These are phyloP conservation scores for Hyles lineata DNA, from an alignment of 2,888 invertebrate species.

Conservation along the genomic window DNA sequence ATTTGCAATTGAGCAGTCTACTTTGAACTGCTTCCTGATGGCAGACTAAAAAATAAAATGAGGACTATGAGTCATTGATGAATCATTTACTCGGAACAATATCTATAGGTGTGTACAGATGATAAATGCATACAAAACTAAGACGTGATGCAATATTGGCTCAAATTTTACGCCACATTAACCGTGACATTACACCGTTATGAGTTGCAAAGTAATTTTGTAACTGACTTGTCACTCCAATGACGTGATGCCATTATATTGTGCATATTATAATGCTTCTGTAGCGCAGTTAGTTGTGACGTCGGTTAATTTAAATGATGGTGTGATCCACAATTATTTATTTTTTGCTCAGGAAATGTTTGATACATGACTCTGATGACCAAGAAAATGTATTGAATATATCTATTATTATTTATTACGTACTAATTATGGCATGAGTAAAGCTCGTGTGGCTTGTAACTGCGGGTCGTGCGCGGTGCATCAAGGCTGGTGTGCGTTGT, in stretches of 20 bases:
- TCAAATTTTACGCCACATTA: neutral
- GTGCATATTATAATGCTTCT: neutral
- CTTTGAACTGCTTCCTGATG: too few relatives aligned
- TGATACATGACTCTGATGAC: too few relatives aligned
- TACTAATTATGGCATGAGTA: too few relatives aligned
- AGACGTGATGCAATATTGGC: neutral
- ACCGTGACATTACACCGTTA: slow-evolving; percentile 8
- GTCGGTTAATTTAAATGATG: neutral
- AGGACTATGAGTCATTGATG: neutral
- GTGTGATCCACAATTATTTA: too few relatives aligned
- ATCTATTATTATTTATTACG: too few relatives aligned
- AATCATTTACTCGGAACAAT: neutral
- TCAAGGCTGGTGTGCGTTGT: neutral
- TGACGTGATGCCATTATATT: neutral
- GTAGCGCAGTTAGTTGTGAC: neutral
- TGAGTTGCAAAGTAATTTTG: slow-evolving; percentile 5
- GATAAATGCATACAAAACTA: neutral
- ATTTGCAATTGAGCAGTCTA: too few relatives aligned
- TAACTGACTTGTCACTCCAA: neutral
- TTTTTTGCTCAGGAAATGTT: too few relatives aligned
- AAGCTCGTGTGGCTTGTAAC: too few relatives aligned
- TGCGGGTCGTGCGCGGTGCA: too few relatives aligned
- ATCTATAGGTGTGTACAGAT: neutral
- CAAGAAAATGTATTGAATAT: too few relatives aligned
- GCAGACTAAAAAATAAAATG: too few relatives aligned